Percentiles rank a stretch among this genome's conserved stretches.
Evolutionary conservation across 2,113 vertebrate genomes (phyloP).

Genomic region (Peromyscus californicus): DNA sequence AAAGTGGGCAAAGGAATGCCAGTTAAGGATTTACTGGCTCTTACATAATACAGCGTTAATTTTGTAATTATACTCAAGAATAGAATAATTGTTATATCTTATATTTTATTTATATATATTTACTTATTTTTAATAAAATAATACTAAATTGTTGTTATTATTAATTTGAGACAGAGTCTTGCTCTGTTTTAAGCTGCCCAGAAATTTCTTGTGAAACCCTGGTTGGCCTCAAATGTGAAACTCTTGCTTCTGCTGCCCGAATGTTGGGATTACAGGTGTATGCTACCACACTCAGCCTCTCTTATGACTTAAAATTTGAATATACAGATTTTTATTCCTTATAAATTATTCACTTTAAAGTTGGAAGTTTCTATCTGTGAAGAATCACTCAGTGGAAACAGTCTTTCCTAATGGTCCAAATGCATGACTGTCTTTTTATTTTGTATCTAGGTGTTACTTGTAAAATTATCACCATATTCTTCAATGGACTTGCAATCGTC

Average conservation of each 20-base stretch:
- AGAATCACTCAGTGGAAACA: not conserved
- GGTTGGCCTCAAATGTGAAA: not conserved
- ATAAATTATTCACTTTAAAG: not conserved
- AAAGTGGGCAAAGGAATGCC: not conserved
- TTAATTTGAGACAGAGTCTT: not conserved
- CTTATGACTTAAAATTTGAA: not conserved
- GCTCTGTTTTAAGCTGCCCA: not conserved
- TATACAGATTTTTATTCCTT: not conserved
- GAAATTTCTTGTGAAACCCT: not conserved
- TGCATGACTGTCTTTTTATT: not conserved
- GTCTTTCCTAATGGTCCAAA: slow-evolving; percentile 54
- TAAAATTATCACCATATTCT: slow-evolving; percentile 87
- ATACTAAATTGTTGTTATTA: not conserved
- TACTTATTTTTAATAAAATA: not conserved
- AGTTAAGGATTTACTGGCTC: slow-evolving; percentile 15
- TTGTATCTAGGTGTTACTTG: slow-evolving; percentile 86
- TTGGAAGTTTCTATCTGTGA: not conserved
- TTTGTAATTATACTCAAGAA: not conserved
- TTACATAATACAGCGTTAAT: not conserved
- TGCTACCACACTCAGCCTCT: not conserved
- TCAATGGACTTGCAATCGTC: slow-evolving; percentile 83
- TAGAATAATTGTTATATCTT: not conserved
- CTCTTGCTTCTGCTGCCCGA: not conserved
- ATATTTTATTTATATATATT: not conserved
- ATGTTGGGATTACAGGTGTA: too few relatives aligned